These are phyloP conservation scores for Pachypsylla venusta DNA, from an alignment of 1,140 invertebrate species.

Conservation along the genomic window DNA sequence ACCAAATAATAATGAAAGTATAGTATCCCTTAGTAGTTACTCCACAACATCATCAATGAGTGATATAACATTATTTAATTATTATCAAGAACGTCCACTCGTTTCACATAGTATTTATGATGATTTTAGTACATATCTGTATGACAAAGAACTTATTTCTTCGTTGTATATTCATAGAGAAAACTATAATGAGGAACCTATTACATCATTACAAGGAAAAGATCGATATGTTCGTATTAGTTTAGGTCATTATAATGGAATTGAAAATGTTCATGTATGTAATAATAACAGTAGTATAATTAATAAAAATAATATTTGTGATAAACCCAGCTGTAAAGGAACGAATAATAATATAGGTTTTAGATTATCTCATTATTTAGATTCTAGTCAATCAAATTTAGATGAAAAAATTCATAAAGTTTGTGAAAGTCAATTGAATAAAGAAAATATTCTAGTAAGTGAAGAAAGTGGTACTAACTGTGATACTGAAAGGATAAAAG, in stretches of 20 bases:
- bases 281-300: background rate
- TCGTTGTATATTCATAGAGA: background rate
- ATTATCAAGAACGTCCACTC: background rate
- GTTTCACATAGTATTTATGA: background rate
- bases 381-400: background rate
- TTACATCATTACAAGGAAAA: background rate
- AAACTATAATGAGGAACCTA: background rate
- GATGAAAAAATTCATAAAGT: too few relatives aligned
- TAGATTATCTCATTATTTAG: background rate
- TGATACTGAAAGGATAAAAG: background rate
- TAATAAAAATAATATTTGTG: slow-evolving; percentile 1
- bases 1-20: background rate
- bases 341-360: background rate
- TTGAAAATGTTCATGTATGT: slow-evolving; percentile 4
- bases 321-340: background rate
- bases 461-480: background rate
- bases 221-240: background rate
- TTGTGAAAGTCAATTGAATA: background rate
- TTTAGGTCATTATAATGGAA: background rate
- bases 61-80: background rate
- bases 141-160: background rate
- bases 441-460: background rate
- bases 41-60: background rate
- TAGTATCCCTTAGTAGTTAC: slow-evolving; percentile 5
- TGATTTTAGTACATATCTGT: background rate